phyloP scores from a whole-genome alignment of 2,113 vertebrate genomes.

The Tragelaphus scriptus region DNA sequence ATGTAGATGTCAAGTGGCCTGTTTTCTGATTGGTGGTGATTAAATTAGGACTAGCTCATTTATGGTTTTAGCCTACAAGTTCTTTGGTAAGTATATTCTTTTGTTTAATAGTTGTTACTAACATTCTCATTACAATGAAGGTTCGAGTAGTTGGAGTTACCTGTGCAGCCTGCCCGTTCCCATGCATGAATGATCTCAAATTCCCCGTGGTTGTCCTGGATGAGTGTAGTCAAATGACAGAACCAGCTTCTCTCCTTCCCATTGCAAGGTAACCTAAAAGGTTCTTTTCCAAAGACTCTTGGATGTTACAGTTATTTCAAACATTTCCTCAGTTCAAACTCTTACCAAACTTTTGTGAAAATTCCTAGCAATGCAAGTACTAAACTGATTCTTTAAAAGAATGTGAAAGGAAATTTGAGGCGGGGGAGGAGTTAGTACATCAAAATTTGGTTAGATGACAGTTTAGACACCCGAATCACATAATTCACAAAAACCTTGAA shows the following conservation, averaged over 20 bases:
- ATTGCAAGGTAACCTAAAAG: constrained; percentile 79
- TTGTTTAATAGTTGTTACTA: background rate
- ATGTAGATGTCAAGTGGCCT: background rate
- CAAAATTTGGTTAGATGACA: background rate
- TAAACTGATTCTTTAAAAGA: background rate
- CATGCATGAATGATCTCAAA: constrained; percentile 77
- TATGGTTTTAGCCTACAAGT: background rate
- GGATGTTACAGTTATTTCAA: background rate
- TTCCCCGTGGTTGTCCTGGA: constrained; percentile 86
- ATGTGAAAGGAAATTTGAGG: background rate
- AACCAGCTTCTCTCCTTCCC: constrained; percentile 84
- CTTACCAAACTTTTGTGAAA: background rate
- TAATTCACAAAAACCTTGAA: background rate
- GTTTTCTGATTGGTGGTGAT: background rate
- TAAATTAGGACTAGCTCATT: background rate
- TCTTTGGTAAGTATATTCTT: background rate
- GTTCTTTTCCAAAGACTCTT: background rate
- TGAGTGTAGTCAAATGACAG: constrained; percentile 86
- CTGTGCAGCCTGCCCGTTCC: constrained; percentile 84
- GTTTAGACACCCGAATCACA: background rate
- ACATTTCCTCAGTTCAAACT: background rate
- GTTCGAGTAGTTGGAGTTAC: constrained; percentile 83
- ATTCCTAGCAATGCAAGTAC: background rate
- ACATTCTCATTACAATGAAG: constrained; percentile 57
- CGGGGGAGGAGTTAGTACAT: background rate